Percentiles rank a stretch among this genome's conserved stretches.
phyloP scores from a whole-genome alignment of 2,888 invertebrate genomes.

The Pyrocoelia pectoralis region DNA sequence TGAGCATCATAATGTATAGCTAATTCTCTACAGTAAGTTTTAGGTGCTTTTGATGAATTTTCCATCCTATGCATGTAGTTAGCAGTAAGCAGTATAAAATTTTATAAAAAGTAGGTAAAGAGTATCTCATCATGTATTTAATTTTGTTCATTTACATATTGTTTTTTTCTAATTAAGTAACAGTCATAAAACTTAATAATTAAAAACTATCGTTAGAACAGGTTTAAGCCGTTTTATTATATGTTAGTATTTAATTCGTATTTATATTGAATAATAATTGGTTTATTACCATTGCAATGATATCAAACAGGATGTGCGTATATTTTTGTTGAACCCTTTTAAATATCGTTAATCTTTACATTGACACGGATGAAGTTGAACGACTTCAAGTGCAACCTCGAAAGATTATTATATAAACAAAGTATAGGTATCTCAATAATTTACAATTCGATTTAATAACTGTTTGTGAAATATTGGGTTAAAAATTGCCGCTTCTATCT shows the following conservation, averaged over 20 bases:
- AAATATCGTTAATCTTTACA: background rate
- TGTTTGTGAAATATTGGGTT: no score
- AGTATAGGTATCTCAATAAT: no score
- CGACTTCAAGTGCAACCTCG: background rate
- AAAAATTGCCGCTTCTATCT: no score
- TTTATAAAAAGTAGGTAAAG: no score
- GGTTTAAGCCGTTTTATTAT: background rate
- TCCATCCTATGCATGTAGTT: no score
- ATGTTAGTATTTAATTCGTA: background rate
- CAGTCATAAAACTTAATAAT: background rate
- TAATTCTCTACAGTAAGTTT: no score
- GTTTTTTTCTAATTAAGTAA: background rate
- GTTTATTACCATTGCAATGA: constrained; percentile 1
- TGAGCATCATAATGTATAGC: no score
- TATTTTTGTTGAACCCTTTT: background rate
- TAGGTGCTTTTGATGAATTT: no score
- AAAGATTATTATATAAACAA: no score
- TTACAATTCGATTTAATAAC: no score
- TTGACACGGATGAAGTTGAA: background rate
- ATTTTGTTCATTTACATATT: background rate
- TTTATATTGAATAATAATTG: background rate
- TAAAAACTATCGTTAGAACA: constrained; percentile 1
- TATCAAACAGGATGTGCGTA: background rate
- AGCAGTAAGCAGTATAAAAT: no score
- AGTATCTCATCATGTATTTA: no score